Evolutionary conservation across 2,797 vertebrate genomes (phyloP).

Genomic region (Vespertilio murinus): DNA sequence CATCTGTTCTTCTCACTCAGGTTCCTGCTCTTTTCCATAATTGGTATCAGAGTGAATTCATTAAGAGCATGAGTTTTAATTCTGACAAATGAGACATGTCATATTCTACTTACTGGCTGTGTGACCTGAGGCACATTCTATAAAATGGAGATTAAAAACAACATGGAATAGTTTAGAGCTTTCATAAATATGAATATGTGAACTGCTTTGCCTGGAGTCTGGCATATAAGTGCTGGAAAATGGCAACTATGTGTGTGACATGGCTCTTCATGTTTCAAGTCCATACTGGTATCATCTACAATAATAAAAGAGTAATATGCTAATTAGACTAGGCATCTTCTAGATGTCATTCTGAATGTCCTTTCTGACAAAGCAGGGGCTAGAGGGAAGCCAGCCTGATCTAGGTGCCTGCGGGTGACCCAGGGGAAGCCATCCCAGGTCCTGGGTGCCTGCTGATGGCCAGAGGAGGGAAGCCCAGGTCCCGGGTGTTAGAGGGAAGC

Average conservation of each 20-base stretch:
- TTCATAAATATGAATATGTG: neutral
- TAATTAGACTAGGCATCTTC: too few species aligned
- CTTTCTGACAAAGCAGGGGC: too few species aligned
- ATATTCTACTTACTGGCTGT: neutral
- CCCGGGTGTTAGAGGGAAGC: too few species aligned
- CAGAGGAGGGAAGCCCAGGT: too few species aligned
- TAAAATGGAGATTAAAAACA: neutral
- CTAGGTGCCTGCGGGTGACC: too few species aligned
- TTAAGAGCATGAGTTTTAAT: neutral
- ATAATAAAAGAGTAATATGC: too few species aligned
- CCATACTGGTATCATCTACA: neutral
- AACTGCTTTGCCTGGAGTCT: neutral
- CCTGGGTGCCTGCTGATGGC: too few species aligned
- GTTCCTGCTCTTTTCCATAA: neutral
- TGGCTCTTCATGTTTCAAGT: neutral
- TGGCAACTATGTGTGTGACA: neutral
- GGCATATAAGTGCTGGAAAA: neutral
- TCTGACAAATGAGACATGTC: neutral
- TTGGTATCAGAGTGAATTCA: neutral
- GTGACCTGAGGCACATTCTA: neutral
- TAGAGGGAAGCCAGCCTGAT: too few species aligned
- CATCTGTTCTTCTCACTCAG: neutral
- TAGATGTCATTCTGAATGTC: too few species aligned
- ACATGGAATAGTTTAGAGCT: neutral
- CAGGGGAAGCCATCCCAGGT: too few species aligned